Percentiles rank a stretch among this genome's conserved stretches.
phyloP scores from a whole-genome alignment of 2,797 vertebrate species.

The Enteromius afrohamiltoni region DNA sequence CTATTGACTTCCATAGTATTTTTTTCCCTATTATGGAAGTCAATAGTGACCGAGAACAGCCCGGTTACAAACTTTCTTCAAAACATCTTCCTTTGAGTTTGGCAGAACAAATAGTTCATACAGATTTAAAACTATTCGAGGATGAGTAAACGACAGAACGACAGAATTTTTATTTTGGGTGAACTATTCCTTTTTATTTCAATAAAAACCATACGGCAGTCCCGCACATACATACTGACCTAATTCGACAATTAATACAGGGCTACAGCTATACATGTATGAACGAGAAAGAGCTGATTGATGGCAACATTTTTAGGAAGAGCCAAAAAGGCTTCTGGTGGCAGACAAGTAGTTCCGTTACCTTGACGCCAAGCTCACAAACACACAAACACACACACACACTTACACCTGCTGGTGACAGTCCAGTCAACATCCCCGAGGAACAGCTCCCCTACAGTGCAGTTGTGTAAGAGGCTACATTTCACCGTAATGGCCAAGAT shows the following conservation, averaged over 20 bases:
- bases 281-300: slow-evolving; percentile 17
- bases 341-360: slow-evolving; percentile 38
- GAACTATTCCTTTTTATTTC: neutral
- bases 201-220: neutral
- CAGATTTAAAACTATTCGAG: neutral
- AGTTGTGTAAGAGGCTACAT: slow-evolving; percentile 37
- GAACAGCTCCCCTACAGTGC: slow-evolving; percentile 35
- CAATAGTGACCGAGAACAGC: too few relatives aligned
- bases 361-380: slow-evolving; percentile 29
- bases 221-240: neutral
- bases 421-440: slow-evolving; percentile 35
- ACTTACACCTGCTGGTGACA: slow-evolving; percentile 49
- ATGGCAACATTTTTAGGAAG: slow-evolving; percentile 45
- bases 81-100: too few relatives aligned
- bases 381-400: slow-evolving; percentile 35
- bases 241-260: neutral
- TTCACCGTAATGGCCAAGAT: neutral
- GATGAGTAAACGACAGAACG: too few relatives aligned
- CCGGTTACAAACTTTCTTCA: too few relatives aligned
- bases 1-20: too few relatives aligned
- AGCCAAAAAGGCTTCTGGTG: slow-evolving; percentile 42
- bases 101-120: too few relatives aligned
- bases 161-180: too few relatives aligned
- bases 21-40: too few relatives aligned
- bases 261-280: neutral